Evolutionary conservation across 2,113 vertebrate species (phyloP), one percentile per base, ranked within the genome.

Genomic region (Coregonus clupeaformis): DNA sequence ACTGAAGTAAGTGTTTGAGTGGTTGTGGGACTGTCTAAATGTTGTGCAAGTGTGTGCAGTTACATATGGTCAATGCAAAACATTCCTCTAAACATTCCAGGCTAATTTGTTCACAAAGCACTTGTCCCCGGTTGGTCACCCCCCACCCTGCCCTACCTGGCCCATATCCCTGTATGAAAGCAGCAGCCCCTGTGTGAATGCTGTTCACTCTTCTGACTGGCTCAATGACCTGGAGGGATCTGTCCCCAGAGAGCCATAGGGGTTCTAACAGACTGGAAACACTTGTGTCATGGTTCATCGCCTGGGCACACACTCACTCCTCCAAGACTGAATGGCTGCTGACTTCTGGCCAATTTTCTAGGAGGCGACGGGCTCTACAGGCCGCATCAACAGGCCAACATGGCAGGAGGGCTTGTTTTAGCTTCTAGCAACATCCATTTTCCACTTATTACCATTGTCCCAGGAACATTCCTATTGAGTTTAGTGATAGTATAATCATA

Each of bases 91-190:
- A 73, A 78, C 69, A 80, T 81, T 82, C 64, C 64, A 74, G 9
- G 67, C 77, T 84, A 76, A 84, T 84, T 85, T 80, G 77, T 82
- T 64, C 55, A 72, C 29, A 76, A 79, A 79, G 55, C 66, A 42
- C 49, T 81, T 68, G 1, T 73, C 69, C 73, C 68, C 25, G 55
- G n/a, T 18, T 62, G 49, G 62, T 6, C 29, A 16, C 29, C 22
- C 29, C 22, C 30, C 22, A 55, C 16, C 71, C 55, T 9, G 73
- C 78, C 73, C 67, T 12, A 42, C 9, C 9, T 77, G 73, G 27
- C 30, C 72, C 36, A 52, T 69, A 69, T 72, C 42, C 66, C 68
- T 52, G 69, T 71, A 63, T n/a, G 22, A 27, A 25, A 29, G 63
- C 22, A 62, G 9, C 47, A 25, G 12, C 47, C 13, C 16, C 47